Evolutionary conservation across 1,140 invertebrate genomes (phyloP), one percentile per base, ranked within the genome.

Genomic region (Drosophila aff.): DNA sequence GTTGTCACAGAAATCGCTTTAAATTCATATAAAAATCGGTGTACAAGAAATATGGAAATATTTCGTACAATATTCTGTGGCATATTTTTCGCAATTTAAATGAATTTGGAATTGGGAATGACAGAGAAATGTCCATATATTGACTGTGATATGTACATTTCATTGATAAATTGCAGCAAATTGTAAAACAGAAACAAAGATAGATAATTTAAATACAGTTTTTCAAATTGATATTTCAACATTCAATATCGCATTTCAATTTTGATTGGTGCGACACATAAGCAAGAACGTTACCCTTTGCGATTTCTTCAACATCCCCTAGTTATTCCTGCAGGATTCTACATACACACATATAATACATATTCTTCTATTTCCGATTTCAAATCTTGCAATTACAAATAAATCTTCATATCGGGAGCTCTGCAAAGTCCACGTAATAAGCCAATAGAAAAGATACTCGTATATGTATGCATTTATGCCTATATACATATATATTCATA

Each of bases 401-500:
- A 49, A 16, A 49, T 26, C 15, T 16, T 49, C 8, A 49, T 26
- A 26, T 26, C 3, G 21, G 23, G 21, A 16, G 46, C 47, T 28
- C 16, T 53, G 28, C n/a, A 21, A 36, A 23, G 31, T 55, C 28
- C 31, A 16, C 1, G 33, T n/a, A 10, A 55, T 38, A 55, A 38
- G 4, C 21, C 18, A 38, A 55, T 55, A 16, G 4, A 55, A 55
- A 53, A 53, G 50, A 53, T 53, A 13, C 15, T 47, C 15, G 46
- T 60, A 61, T 81, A 23, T 43, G 50, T 60, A 62, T 76, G 40
- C 49, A 59, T 31, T 47, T 59, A 40, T 57, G 36, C 21, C 40
- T 63, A 58, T 49, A 68, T 47, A 36, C 43, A 60, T 26, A 41
- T 55, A 36, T 52, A 50, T 60, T 60, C 57, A 65, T 65, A 69